phyloP scores from a whole-genome alignment of 2,888 invertebrate genomes.

The Clistopyga incitator region DNA sequence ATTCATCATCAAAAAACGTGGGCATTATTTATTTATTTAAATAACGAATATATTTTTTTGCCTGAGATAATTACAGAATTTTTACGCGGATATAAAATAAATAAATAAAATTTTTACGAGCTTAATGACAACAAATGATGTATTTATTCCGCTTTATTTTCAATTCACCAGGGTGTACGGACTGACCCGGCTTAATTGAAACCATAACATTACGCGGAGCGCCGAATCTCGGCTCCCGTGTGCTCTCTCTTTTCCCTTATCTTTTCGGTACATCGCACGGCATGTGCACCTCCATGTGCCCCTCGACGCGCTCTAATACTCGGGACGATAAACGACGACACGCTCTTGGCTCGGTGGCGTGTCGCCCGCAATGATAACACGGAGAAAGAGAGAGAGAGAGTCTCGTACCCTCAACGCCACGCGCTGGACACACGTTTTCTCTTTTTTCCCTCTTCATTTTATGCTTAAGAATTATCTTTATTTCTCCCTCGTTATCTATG shows the following conservation, averaged over 20 bases:
- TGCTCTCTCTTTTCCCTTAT: constrained; percentile 38
- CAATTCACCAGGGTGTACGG: background rate
- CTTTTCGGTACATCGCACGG: constrained; percentile 53
- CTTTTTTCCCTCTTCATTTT: constrained; percentile 9
- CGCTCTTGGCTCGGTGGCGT: constrained; percentile 58
- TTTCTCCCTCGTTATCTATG: constrained; percentile 43
- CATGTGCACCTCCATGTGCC: constrained; percentile 24
- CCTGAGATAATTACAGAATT: too few species aligned
- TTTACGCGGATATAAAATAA: too few species aligned
- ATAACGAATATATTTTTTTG: too few species aligned
- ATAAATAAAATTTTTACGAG: too few species aligned
- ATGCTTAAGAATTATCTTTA: constrained; percentile 54
- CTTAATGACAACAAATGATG: too few species aligned
- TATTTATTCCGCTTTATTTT: too few species aligned
- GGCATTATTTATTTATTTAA: too few species aligned
- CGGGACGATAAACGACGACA: constrained; percentile 65
- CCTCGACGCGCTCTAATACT: constrained; percentile 32
- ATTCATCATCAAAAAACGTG: too few species aligned
- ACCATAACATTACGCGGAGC: constrained; percentile 17
- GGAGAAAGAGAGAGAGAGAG: constrained; percentile 33
- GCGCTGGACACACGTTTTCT: constrained; percentile 17
- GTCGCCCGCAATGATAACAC: constrained; percentile 60
- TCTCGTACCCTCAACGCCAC: constrained; percentile 25
- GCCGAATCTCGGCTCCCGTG: constrained; percentile 49
- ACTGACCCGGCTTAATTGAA: background rate